phyloP scores from a whole-genome alignment of 2,113 vertebrate species.

The Turdus rufiventris region DNA sequence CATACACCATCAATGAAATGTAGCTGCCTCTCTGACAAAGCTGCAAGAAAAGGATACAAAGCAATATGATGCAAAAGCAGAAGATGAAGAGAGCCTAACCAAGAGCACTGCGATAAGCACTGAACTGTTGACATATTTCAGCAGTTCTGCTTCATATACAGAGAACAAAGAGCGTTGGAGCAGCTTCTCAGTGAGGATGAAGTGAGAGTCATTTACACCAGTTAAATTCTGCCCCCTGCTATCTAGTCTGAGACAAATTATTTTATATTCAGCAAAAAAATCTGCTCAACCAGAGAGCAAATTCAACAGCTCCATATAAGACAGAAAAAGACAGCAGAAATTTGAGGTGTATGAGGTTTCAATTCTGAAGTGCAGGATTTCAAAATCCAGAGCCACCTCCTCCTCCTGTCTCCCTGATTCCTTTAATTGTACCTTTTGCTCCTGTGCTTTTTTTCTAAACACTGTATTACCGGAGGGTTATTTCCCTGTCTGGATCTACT shows the following conservation, averaged over 20 bases:
- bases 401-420: background rate
- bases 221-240: background rate
- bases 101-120: background rate
- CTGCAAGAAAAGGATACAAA: background rate
- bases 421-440: background rate
- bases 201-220: background rate
- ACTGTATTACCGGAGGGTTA: background rate
- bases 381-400: background rate
- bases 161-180: slow-evolving; percentile 21
- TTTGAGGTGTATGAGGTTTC: background rate
- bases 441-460: background rate
- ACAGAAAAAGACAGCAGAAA: background rate
- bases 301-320: background rate
- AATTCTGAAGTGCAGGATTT: background rate
- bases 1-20: background rate
- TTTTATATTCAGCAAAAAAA: background rate
- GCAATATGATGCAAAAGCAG: background rate
- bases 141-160: background rate
- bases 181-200: background rate
- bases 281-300: background rate
- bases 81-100: slow-evolving; percentile 4
- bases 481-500: background rate
- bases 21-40: background rate
- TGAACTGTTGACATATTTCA: background rate
- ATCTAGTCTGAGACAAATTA: background rate